Evolutionary conservation across 2,113 vertebrate species (phyloP).

Genomic region (Carassius carassius): DNA sequence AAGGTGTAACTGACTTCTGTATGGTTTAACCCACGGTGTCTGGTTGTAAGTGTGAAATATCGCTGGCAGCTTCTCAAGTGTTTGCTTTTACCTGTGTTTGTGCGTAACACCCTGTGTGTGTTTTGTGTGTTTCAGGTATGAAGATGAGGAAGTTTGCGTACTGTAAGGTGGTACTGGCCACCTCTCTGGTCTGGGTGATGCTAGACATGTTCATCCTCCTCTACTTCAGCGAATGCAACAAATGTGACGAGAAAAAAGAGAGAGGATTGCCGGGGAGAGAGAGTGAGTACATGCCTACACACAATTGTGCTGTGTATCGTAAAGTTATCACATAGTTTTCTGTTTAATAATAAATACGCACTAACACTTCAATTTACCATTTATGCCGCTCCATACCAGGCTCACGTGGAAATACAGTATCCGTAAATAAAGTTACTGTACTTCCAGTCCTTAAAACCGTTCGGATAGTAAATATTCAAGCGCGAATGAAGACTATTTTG

Average conservation of each 20-base stretch:
- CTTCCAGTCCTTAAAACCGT: no score
- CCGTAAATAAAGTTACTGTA: no score
- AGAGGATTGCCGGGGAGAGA: slow-evolving; percentile 84
- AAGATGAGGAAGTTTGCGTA: slow-evolving; percentile 98
- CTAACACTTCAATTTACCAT: no score
- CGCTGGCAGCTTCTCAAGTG: slow-evolving; percentile 13
- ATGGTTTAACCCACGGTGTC: neutral
- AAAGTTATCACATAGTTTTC: neutral
- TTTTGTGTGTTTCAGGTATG: slow-evolving; percentile 44
- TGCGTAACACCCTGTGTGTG: slow-evolving; percentile 3
- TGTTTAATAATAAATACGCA: neutral
- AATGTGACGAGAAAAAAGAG: slow-evolving; percentile 95
- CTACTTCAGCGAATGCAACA: slow-evolving; percentile 99
- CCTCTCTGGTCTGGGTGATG: slow-evolving; percentile 98
- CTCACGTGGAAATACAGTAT: no score
- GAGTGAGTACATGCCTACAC: slow-evolving; percentile 58
- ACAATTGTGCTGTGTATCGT: neutral
- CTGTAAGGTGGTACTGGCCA: slow-evolving; percentile 99
- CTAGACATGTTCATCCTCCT: slow-evolving; percentile 98
- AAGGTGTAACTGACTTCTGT: neutral
- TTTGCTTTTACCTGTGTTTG: slow-evolving; percentile 14
- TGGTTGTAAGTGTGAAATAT: neutral
- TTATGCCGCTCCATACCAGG: no score
- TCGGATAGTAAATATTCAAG: no score
- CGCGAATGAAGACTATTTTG: no score